Conservation (phyloP, 2,888 invertebrate species). For the Drosophila phalerata region DNA sequence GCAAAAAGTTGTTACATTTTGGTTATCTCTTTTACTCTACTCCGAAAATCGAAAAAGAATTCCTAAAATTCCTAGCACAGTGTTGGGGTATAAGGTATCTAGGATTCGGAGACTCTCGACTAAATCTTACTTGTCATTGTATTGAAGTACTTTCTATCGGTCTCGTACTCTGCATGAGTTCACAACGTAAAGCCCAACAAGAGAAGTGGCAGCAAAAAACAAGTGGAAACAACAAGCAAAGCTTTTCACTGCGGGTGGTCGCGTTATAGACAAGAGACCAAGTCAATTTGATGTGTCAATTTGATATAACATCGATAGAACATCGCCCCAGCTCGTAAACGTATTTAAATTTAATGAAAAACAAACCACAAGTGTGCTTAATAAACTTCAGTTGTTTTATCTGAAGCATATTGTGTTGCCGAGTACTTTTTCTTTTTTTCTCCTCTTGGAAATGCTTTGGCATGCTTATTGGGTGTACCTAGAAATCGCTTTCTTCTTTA, state of each 20-base stretch:
- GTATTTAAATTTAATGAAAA: conserved; percentile 56
- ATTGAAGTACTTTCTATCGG: conserved; percentile 23
- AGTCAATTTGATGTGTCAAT: conserved; percentile 29
- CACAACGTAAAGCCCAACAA: conserved; percentile 11
- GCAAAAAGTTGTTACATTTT: not conserved
- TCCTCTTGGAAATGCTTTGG: no score
- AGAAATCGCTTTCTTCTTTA: no score
- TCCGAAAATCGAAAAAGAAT: no score
- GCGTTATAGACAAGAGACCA: conserved; percentile 1
- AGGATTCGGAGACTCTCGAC: not conserved
- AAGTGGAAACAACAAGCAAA: conserved; percentile 30
- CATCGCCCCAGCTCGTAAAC: conserved; percentile 39
- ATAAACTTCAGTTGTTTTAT: conserved; percentile 5
- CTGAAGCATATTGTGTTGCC: not conserved
- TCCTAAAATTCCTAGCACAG: not conserved
- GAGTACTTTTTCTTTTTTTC: not conserved
- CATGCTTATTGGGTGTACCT: no score
- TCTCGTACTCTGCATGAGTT: not conserved
- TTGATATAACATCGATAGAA: conserved; percentile 35
- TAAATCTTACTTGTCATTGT: conserved; percentile 13
- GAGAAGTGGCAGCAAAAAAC: conserved; percentile 15
- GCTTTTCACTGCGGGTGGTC: conserved; percentile 46
- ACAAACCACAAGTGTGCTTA: conserved; percentile 34
- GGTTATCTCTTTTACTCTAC: no score
- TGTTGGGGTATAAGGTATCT: not conserved